phyloP scores from a whole-genome alignment of 1,140 invertebrate species.

The Leptopilina boulardi region DNA sequence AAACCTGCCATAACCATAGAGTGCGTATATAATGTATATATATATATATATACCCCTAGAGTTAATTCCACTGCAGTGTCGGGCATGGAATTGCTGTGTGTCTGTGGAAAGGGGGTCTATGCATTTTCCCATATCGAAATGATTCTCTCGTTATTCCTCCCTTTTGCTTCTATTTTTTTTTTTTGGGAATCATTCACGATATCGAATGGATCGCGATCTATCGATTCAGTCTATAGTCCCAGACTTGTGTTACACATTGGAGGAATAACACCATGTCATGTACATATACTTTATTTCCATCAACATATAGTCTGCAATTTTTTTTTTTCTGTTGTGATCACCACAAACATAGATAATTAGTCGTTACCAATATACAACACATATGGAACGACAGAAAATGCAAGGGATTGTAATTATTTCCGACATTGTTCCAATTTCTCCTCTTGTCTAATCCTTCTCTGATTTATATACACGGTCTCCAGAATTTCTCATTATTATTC shows the following conservation, averaged over 20 bases:
- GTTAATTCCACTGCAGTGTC: conserved; percentile 16
- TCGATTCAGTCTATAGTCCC: conserved; percentile 23
- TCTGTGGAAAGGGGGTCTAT: conserved; percentile 15
- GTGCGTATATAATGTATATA: background rate
- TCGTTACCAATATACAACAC: background rate
- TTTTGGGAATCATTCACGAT: conserved; percentile 49
- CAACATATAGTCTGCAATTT: background rate
- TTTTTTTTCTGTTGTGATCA: conserved; percentile 10
- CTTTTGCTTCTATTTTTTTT: conserved; percentile 25
- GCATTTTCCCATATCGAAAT: conserved; percentile 47
- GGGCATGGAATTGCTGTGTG: background rate
- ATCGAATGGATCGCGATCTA: conserved; percentile 18
- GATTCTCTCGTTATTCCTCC: conserved; percentile 41
- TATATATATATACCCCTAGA: background rate
- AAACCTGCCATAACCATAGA: conserved; percentile 9
- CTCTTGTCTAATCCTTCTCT: background rate
- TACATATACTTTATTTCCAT: conserved; percentile 5
- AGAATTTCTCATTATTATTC: conserved; percentile 12
- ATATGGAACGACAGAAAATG: background rate
- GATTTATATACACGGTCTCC: background rate
- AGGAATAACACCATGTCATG: background rate
- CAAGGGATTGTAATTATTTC: conserved; percentile 15
- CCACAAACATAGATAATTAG: conserved; percentile 14
- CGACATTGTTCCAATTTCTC: conserved; percentile 21
- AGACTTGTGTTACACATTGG: background rate